phyloP scores from a whole-genome alignment of 2,888 invertebrate genomes.

The Leptinotarsa tumamoca region DNA sequence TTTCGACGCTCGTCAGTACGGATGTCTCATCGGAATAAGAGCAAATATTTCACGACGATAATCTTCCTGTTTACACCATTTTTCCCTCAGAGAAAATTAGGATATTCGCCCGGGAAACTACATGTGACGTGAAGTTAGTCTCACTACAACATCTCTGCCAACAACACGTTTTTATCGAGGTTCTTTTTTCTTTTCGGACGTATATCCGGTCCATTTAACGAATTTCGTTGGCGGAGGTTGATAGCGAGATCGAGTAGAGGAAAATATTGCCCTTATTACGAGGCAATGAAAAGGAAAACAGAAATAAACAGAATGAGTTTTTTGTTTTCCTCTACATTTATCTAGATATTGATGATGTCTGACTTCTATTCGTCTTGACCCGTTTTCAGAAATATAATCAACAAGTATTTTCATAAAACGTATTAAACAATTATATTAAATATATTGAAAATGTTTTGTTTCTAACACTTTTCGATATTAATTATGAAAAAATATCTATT shows the following conservation, averaged over 20 bases:
- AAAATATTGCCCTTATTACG: conserved; percentile 11
- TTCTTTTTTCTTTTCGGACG: neutral
- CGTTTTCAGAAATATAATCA: neutral
- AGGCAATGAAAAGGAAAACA: conserved; percentile 15
- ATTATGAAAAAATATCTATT: no score
- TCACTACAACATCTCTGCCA: conserved; percentile 32
- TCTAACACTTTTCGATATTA: no score
- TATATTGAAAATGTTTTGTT: no score
- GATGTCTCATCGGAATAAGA: conserved; percentile 1
- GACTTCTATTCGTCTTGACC: neutral
- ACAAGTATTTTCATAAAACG: neutral
- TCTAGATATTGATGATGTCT: conserved; percentile 1
- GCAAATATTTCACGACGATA: conserved; percentile 9
- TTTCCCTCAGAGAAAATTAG: neutral
- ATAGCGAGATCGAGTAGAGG: neutral
- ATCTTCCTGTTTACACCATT: conserved; percentile 5
- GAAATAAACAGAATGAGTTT: conserved; percentile 1
- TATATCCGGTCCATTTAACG: conserved; percentile 3
- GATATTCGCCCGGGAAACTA: conserved; percentile 27
- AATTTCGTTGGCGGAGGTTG: neutral
- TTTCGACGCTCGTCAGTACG: neutral
- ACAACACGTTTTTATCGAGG: conserved; percentile 15
- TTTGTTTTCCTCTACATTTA: conserved; percentile 8
- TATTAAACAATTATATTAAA: no score
- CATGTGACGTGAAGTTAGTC: conserved; percentile 32